Evolutionary conservation across 2,797 vertebrate species (phyloP), one percentile per base, ranked within the genome.

Genomic region (Manis javanica): DNA sequence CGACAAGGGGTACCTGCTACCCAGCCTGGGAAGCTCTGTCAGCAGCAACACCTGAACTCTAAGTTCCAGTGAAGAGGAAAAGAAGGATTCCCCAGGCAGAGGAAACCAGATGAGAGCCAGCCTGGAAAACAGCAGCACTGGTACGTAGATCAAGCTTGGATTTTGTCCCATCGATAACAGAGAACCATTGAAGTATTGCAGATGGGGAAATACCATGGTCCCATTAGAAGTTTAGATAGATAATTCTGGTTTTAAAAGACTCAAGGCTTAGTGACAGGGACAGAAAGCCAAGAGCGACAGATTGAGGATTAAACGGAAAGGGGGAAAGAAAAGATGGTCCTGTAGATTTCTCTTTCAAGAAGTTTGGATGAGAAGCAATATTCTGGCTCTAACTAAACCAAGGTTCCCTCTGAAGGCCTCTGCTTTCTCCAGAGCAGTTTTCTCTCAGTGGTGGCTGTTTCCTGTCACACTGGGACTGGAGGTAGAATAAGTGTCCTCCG

Each of bases 181-280:
- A 88, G 53, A 88, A 77, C 10, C n/a, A 78, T 14, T 42, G 42
- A 53, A 53, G 49, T 10, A 42, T 19, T 26, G 0, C 2, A 8
- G 46, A 66, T 9, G 31, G 4, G 21, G 69, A 71, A 71, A 39
- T 55, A 31, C 61, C 3, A 24, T 4, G 5, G 14, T 59, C 55
- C 21, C 34, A 7, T 4, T 55, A 69, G 42, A 63, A 59, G 53
- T 66, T 61, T 46, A 61, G 9, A n/a, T 7, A 63, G 42, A 34
- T 46, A 74, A 84, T 21, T 72, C 53, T 37, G 34, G 21, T 63
- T 81, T 86, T 46, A 14, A 90, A 96, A 88, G 21, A 92, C 16
- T 37, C 46, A 92, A 71, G 34, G 1, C 42, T 46, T 59, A 86
- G 26, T 34, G 15, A 87, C n/a, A 21, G 39, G n/a, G 16, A 51